Evolutionary conservation across 2,888 invertebrate genomes (phyloP), one percentile per base, ranked within the genome.

Genomic region (Brachycybe producta): DNA sequence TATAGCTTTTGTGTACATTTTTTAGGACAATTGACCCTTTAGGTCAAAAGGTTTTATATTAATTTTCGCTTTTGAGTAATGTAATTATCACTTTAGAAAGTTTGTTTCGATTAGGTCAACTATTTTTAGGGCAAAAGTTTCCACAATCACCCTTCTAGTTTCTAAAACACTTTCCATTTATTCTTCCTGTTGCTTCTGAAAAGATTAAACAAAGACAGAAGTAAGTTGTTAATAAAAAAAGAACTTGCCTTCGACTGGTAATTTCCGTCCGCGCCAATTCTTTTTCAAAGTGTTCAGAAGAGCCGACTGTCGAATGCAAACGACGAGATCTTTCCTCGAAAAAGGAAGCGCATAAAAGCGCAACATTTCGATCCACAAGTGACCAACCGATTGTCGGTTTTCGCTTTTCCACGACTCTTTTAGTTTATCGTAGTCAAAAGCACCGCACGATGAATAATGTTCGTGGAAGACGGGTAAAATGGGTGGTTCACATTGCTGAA

Each of bases 391-490:
- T 36, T 59, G 55, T 24, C 52, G 54, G 38, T 63, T 65, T 46
- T 57, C 50, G n/a, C 53, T 41, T 34, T 17, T 41, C 35, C 28
- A 47, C n/a, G n/a, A n/a, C n/a, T n/a, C n/a, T n/a, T n/a, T n/a
- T 17, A 13, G 13, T 17, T 35, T 19, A 58, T 57, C 35, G 47
- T 60, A 59, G 39, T 26, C 28, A 45, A 46, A 39, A 21, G 34
- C 17, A 13, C 32, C 17, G 5, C 23, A 28, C 23, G 38, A 15
- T 21, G 36, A 23, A 36, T 35, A 34, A 13, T 70, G 62, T 57
- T 68, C 65, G 54, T 70, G 70, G 5, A 74, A 59, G 23, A 72
- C 66, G 17, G 73, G 73, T 28, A 72, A 60, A 2, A 68, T 61
- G 3, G 62, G 64, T 3, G 59, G 62, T 2, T 54, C 52, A 28